Conservation (phyloP, 2,888 invertebrate species). For the Catocala nupta region DNA sequence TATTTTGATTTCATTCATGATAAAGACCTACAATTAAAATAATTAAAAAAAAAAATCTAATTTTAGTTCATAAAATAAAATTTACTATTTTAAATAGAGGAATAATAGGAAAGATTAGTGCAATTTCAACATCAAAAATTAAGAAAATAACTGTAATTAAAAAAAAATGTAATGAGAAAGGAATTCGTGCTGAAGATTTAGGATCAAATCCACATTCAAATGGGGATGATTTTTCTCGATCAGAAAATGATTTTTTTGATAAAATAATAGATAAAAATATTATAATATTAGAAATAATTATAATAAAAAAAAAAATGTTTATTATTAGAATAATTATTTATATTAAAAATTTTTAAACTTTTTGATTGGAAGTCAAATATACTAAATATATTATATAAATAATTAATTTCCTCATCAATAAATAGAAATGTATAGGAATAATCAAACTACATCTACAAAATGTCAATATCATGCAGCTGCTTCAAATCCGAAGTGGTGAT, state of each 20-base stretch:
- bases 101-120: slow-evolving; percentile 88
- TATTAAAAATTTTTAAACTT: slow-evolving; percentile 86
- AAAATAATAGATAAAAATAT: slow-evolving; percentile 83
- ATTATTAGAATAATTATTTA: slow-evolving; percentile 86
- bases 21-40: slow-evolving; percentile 83
- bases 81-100: slow-evolving; percentile 67
- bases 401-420: slow-evolving; percentile 89
- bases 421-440: slow-evolving; percentile 86
- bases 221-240: slow-evolving; percentile 89
- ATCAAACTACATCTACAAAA: slow-evolving; percentile 75
- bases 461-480: slow-evolving; percentile 80
- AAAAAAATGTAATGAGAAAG: slow-evolving; percentile 85
- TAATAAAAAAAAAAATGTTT: slow-evolving; percentile 65
- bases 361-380: slow-evolving; percentile 92
- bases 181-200: slow-evolving; percentile 72
- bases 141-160: slow-evolving; percentile 91
- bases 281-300: slow-evolving; percentile 78
- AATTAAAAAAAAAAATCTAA: slow-evolving; percentile 78
- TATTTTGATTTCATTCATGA: slow-evolving; percentile 80
- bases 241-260: slow-evolving; percentile 87
- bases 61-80: slow-evolving; percentile 65
- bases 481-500: slow-evolving; percentile 76
- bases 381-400: slow-evolving; percentile 91
- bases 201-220: slow-evolving; percentile 87
- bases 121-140: slow-evolving; percentile 92